Evolutionary conservation across 2,797 vertebrate species (phyloP).

Genomic region (Intellagama lesueurii): DNA sequence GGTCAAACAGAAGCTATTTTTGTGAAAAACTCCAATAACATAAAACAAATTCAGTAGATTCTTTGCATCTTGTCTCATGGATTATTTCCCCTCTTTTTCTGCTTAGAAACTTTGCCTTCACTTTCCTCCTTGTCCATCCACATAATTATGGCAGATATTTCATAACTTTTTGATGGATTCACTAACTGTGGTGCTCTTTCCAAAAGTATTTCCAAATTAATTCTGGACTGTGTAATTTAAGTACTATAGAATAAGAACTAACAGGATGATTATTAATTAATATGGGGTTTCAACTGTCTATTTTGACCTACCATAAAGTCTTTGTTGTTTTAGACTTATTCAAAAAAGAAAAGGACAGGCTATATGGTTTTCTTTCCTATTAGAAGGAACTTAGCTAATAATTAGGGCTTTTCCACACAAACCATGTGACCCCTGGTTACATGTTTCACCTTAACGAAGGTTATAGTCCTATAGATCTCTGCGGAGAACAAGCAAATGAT

Average conservation of each 20-base stretch:
- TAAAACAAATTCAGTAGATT: neutral
- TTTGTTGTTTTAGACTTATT: constrained; percentile 5
- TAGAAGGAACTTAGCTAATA: neutral
- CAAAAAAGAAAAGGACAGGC: neutral
- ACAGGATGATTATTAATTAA: constrained; percentile 19
- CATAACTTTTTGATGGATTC: constrained; percentile 43
- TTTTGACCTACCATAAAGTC: neutral
- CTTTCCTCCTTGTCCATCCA: constrained; percentile 53
- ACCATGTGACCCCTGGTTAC: neutral
- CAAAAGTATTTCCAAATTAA: neutral
- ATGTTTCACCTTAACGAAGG: neutral
- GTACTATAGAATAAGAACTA: neutral
- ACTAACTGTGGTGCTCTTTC: constrained; percentile 7
- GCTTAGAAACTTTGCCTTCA: constrained; percentile 55
- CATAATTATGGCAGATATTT: constrained; percentile 32
- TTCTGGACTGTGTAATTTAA: neutral
- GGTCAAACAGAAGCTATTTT: neutral
- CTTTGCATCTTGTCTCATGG: neutral
- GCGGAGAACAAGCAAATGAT: neutral
- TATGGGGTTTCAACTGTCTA: neutral
- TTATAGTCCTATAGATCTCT: neutral
- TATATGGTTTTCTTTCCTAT: neutral
- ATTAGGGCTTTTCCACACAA: neutral
- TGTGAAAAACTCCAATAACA: neutral
- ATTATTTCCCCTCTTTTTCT: constrained; percentile 10